Conservation (phyloP, 2,113 vertebrate genomes). For the Pedetes capensis region DNA sequence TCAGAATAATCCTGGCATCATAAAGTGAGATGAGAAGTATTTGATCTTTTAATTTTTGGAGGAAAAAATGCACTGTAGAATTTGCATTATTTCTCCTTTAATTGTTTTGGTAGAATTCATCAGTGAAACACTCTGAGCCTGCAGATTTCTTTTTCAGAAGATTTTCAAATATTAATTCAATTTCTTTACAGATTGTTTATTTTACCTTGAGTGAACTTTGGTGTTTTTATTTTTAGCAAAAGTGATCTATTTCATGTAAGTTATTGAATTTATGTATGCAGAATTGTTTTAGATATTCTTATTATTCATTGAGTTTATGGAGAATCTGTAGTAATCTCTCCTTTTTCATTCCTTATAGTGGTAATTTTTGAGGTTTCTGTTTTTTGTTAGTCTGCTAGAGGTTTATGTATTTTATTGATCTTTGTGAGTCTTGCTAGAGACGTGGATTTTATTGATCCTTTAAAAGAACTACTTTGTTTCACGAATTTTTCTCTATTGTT, state of each 20-base stretch:
- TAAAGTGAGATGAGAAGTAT: not conserved
- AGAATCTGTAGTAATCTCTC: not conserved
- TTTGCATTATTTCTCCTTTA: conserved; percentile 11
- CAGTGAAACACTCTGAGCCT: not conserved
- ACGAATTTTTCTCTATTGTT: not conserved
- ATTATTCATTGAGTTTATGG: not conserved
- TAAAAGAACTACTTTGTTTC: not conserved
- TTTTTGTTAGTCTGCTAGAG: not conserved
- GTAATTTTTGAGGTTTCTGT: not conserved
- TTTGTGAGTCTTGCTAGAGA: not conserved
- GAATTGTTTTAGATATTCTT: not conserved
- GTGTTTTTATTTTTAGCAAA: not conserved
- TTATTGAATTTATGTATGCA: not conserved
- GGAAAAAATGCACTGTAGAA: not conserved
- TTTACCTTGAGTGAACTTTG: not conserved
- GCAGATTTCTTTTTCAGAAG: not conserved
- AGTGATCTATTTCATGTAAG: not conserved
- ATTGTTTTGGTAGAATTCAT: not conserved
- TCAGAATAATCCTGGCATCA: not conserved
- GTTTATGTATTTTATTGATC: not conserved
- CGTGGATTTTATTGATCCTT: not conserved
- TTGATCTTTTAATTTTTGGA: not conserved
- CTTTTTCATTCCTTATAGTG: not conserved
- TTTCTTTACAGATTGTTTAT: not conserved
- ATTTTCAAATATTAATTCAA: not conserved